phyloP scores from a whole-genome alignment of 1,140 invertebrate genomes.

The Macrotrachela quadricornifera region DNA sequence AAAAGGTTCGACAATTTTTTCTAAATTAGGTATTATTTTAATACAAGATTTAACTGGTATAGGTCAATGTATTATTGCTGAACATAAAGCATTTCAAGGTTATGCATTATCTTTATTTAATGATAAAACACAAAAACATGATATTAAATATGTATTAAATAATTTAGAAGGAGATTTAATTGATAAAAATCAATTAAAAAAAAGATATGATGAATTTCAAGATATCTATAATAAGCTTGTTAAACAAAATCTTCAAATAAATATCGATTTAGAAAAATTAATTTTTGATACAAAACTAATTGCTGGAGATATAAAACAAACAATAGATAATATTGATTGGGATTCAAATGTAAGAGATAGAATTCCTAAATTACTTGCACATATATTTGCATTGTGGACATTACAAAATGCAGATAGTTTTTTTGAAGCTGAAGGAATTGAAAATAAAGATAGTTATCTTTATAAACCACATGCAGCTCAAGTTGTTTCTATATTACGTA shows the following conservation, averaged over 20 bases:
- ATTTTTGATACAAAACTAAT: neutral
- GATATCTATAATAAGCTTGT: neutral
- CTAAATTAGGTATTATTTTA: too few species aligned
- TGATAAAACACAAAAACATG: neutral
- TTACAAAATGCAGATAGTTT: neutral
- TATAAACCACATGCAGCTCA: neutral
- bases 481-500: neutral
- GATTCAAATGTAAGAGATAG: neutral
- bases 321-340: too few species aligned
- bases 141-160: neutral
- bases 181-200: neutral
- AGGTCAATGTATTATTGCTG: neutral
- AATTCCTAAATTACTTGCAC: neutral
- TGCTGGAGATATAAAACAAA: neutral
- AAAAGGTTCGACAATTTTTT: too few species aligned
- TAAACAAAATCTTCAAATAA: neutral
- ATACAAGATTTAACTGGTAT: too few species aligned
- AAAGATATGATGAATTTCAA: neutral
- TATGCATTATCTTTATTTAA: neutral
- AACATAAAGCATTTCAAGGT: neutral
- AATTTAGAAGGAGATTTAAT: neutral
- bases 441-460: neutral
- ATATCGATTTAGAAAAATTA: neutral
- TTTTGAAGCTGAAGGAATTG: neutral
- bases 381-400: neutral